phyloP scores from a whole-genome alignment of 2,113 vertebrate species.

The Elanoides forficatus region DNA sequence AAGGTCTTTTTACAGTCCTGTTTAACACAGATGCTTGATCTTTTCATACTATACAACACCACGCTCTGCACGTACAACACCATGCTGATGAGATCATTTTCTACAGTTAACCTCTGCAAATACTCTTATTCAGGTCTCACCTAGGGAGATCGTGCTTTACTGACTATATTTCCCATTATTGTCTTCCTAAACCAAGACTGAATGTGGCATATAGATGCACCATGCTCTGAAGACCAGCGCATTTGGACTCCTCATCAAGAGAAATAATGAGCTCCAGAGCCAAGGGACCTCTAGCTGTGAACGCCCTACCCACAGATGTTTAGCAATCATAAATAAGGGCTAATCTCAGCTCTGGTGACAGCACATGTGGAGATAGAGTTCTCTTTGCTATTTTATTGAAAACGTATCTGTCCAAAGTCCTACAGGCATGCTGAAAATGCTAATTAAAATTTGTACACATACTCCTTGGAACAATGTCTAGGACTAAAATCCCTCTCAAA shows the following conservation, averaged over 20 bases:
- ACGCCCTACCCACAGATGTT: slow-evolving; percentile 11
- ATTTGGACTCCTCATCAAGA: background rate
- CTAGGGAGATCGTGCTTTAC: background rate
- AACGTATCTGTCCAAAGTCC: background rate
- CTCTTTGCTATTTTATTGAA: background rate
- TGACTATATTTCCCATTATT: background rate
- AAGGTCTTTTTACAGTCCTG: background rate
- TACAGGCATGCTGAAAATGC: background rate
- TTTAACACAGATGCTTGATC: background rate
- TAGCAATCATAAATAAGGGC: background rate
- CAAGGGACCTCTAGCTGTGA: background rate
- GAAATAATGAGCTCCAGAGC: background rate
- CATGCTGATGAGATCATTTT: fast-evolving
- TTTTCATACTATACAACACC: background rate
- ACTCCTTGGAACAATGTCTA: background rate
- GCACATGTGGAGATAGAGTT: background rate
- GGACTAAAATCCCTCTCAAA: background rate
- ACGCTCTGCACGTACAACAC: background rate
- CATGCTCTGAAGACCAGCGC: background rate
- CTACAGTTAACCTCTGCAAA: background rate
- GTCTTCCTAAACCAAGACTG: background rate
- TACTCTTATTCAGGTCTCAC: background rate
- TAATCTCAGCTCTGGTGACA: background rate
- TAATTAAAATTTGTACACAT: background rate
- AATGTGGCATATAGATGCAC: background rate